A percentile compares a stretch with the other conserved stretches of the same genome.
phyloP scores from a whole-genome alignment of 35 echinoderm and acorn worm species.

The Lytechinus variegatus region DNA sequence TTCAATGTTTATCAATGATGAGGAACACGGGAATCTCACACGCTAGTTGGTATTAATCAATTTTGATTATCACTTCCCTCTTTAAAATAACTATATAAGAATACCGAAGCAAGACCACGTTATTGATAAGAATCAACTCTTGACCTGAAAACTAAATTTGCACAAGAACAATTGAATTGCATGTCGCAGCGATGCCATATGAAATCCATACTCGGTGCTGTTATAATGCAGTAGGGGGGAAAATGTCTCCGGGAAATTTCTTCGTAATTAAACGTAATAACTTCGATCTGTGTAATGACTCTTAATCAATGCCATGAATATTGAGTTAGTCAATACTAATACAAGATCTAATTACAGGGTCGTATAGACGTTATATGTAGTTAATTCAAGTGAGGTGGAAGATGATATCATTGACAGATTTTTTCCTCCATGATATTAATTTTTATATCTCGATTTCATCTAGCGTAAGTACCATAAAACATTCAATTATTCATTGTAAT shows the following conservation, averaged over 20 bases:
- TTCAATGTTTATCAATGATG: neutral
- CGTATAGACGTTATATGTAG: neutral
- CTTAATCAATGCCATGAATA: neutral
- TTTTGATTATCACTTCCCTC: neutral
- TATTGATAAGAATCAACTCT: neutral
- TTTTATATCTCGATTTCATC: neutral
- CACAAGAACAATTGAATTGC: neutral
- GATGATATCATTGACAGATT: neutral
- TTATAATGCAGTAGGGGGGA: neutral
- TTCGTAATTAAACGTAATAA: neutral
- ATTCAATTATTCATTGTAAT: neutral
- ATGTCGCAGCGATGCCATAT: neutral
- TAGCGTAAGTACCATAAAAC: neutral
- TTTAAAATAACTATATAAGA: neutral
- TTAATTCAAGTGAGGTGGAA: neutral
- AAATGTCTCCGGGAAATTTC: neutral
- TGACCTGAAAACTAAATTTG: neutral
- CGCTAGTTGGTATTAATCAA: neutral
- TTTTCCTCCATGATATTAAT: neutral
- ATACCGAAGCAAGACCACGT: neutral
- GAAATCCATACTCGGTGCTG: neutral
- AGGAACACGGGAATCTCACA: neutral
- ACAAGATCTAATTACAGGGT: neutral
- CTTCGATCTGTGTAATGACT: neutral
- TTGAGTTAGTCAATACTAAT: neutral